Percentiles rank a stretch among this genome's conserved stretches.
phyloP scores from a whole-genome alignment of 2,797 vertebrate species.

The Chelon auratus region DNA sequence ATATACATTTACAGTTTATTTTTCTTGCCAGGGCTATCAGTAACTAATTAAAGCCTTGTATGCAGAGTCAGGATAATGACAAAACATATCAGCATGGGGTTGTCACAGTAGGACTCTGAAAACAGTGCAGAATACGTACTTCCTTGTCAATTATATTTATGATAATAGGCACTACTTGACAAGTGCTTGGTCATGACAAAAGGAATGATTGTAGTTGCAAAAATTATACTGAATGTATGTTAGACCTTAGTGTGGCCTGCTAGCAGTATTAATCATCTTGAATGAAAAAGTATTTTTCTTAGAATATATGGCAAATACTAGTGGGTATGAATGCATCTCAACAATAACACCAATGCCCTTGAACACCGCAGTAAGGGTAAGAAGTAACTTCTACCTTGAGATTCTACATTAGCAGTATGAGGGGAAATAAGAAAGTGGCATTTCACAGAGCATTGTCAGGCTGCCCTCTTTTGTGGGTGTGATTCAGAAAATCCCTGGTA shows the following conservation, averaged over 20 bases:
- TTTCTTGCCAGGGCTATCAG: background rate
- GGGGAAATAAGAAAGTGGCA: slow-evolving; percentile 17
- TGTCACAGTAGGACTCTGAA: background rate
- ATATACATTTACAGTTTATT: background rate
- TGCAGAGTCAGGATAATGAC: slow-evolving; percentile 12
- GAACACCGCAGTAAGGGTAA: background rate
- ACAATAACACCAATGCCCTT: background rate
- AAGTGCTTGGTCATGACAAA: background rate
- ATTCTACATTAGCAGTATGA: slow-evolving; percentile 12
- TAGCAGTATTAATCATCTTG: background rate
- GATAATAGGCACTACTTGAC: background rate
- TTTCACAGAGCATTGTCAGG: slow-evolving; percentile 34
- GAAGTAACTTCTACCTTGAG: background rate
- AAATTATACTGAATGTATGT: background rate
- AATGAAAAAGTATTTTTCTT: background rate
- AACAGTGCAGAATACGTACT: slow-evolving; percentile 1
- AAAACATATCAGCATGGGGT: background rate
- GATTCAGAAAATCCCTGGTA: slow-evolving; percentile 63
- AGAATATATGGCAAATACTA: background rate
- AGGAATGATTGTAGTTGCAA: background rate
- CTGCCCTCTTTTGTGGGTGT: slow-evolving; percentile 20
- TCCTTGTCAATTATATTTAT: background rate
- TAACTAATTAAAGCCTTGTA: slow-evolving; percentile 6
- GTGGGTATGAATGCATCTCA: background rate
- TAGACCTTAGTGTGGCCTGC: no score